phyloP scores from a whole-genome alignment of 2,113 vertebrate genomes.

The Patagioenas fasciata region DNA sequence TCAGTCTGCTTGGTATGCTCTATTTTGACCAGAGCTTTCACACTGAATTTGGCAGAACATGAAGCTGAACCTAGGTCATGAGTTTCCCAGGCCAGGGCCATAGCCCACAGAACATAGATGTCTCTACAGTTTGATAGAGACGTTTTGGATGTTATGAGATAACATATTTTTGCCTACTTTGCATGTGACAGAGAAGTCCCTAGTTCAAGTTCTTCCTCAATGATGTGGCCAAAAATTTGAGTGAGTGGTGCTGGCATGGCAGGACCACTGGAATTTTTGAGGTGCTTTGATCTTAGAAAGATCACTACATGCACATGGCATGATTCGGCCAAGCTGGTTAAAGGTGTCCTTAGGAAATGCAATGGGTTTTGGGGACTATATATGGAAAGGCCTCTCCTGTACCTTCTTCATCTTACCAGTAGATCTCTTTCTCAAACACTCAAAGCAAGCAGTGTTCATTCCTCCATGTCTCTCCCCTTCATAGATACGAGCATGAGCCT shows the following conservation, averaged over 20 bases:
- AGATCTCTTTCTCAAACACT: background rate
- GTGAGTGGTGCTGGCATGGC: background rate
- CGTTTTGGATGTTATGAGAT: background rate
- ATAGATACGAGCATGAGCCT: background rate
- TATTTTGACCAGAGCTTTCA: background rate
- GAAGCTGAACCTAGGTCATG: background rate
- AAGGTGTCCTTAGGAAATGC: background rate
- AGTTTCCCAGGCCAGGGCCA: background rate
- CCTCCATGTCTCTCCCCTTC: background rate
- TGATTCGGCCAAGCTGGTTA: background rate
- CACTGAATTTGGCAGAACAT: background rate
- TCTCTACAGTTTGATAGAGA: background rate
- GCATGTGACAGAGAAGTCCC: background rate
- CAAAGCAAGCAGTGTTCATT: background rate
- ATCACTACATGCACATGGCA: background rate
- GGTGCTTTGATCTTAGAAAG: background rate
- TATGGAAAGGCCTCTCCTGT: rapidly evolving
- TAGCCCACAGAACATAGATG: background rate
- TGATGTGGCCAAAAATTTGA: background rate
- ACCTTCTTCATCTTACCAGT: background rate
- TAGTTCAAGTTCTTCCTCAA: background rate
- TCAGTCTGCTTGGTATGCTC: background rate
- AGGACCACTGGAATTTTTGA: background rate
- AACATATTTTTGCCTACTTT: background rate
- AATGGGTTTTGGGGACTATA: background rate